Percentiles rank a stretch among this genome's conserved stretches.
Evolutionary conservation across 2,797 vertebrate genomes (phyloP).

Genomic region (Urocyon cinereoargenteus): DNA sequence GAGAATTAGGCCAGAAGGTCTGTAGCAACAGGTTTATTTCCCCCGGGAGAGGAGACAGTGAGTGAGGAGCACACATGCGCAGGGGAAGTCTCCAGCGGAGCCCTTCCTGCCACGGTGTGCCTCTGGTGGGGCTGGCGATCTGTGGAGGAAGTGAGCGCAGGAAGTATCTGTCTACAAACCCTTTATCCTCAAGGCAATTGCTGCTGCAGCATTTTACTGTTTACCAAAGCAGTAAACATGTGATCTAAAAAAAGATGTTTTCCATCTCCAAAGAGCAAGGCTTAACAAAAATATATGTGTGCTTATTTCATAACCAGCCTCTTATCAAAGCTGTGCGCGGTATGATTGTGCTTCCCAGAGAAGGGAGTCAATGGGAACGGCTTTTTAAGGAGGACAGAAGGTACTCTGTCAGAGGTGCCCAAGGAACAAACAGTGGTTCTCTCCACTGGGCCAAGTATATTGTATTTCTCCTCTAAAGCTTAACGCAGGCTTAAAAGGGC

Average conservation of each 20-base stretch:
- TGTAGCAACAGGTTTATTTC: background rate
- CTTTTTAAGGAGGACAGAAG: background rate
- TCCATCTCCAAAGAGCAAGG: constrained; percentile 81
- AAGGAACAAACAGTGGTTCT: background rate
- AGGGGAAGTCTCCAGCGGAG: constrained; percentile 63
- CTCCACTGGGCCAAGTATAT: background rate
- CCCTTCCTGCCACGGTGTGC: constrained; percentile 77
- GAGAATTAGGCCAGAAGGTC: background rate
- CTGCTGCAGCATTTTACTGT: constrained; percentile 88
- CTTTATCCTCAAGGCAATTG: constrained; percentile 89
- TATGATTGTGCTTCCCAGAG: background rate
- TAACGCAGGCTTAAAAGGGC: background rate
- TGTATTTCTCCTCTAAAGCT: background rate
- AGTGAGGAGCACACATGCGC: rapidly evolving
- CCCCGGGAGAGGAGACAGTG: background rate
- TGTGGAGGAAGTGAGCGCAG: constrained; percentile 87
- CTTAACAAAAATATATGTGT: background rate
- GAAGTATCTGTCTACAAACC: constrained; percentile 90
- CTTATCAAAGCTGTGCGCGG: background rate
- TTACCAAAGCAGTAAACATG: constrained; percentile 88
- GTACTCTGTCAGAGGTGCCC: no score
- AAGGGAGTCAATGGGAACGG: background rate
- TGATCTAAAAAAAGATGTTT: constrained; percentile 88
- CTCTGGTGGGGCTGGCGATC: constrained; percentile 86
- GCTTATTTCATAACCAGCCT: background rate